A percentile compares a stretch with the other conserved stretches of the same genome.
Conservation (phyloP, 2,888 invertebrate genomes). For the Rhagonycha fulva region DNA sequence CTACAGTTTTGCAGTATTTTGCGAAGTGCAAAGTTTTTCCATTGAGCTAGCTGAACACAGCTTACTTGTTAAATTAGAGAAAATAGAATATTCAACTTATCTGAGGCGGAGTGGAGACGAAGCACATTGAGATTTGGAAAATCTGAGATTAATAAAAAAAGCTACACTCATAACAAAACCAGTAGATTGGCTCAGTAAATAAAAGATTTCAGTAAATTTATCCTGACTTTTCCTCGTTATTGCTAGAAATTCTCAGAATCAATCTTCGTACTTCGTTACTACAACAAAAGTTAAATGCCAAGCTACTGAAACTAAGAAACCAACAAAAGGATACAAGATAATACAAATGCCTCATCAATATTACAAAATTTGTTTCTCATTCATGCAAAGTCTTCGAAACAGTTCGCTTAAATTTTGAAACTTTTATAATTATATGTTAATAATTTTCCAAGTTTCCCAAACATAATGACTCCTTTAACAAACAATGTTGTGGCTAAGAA, state of each 20-base stretch:
- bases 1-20: no score
- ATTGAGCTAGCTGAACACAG: no score
- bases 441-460: conserved; percentile 7
- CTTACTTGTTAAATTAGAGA: no score
- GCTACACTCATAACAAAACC: no score
- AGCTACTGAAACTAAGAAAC: neutral
- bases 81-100: no score
- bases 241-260: neutral
- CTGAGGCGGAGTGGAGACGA: no score
- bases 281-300: neutral
- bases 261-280: no score
- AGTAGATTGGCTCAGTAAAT: neutral
- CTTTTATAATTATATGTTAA: conserved; percentile 23
- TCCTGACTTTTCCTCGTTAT: neutral
- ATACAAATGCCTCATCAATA: neutral
- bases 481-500: conserved; percentile 6
- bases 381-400: conserved; percentile 9
- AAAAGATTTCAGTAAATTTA: neutral
- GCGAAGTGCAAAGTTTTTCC: no score
- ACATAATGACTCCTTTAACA: conserved; percentile 10
- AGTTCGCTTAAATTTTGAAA: conserved; percentile 13
- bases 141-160: no score
- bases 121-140: no score
- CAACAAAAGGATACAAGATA: neutral
- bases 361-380: neutral